phyloP scores from a whole-genome alignment of 2,797 vertebrate genomes.

The Petrocephalus sullivani region DNA sequence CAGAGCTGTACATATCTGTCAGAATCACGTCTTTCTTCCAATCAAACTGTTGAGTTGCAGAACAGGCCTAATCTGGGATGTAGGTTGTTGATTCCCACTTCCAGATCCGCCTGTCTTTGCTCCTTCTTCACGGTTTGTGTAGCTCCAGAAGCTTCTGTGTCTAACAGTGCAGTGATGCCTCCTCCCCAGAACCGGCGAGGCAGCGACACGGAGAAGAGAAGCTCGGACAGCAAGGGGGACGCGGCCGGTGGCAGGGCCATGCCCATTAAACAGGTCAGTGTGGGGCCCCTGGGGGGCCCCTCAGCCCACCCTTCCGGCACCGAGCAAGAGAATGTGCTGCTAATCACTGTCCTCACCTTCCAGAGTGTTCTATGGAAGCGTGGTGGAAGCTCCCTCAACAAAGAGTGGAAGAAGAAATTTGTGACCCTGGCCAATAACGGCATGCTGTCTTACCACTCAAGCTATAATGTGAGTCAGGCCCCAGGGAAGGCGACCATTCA shows the following conservation, averaged over 20 bases:
- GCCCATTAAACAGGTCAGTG: conserved; percentile 77
- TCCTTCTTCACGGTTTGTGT: not conserved
- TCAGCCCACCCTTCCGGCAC: not conserved
- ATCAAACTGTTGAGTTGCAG: not conserved
- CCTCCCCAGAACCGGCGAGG: conserved; percentile 75
- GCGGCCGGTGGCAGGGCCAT: conserved; percentile 77
- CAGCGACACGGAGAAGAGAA: conserved; percentile 85
- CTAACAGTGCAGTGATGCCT: not conserved
- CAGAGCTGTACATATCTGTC: not conserved
- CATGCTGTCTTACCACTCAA: conserved; percentile 85
- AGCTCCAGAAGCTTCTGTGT: not conserved
- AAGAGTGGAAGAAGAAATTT: conserved; percentile 96
- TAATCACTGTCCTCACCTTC: not conserved
- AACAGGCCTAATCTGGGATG: not conserved
- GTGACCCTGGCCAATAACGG: conserved; percentile 84
- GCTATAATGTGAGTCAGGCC: conserved; percentile 75
- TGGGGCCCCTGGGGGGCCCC: conserved; percentile 2
- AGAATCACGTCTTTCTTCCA: not conserved
- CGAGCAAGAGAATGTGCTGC: not conserved
- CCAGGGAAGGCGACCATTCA: not conserved
- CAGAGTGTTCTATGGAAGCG: conserved; percentile 86
- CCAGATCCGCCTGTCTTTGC: not conserved
- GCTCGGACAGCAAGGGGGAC: conserved; percentile 77
- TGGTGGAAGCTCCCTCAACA: conserved; percentile 87
- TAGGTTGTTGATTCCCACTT: not conserved